Evolutionary conservation across 2,113 vertebrate species (phyloP), one percentile per base, ranked within the genome.

Genomic region (Hucho hucho): DNA sequence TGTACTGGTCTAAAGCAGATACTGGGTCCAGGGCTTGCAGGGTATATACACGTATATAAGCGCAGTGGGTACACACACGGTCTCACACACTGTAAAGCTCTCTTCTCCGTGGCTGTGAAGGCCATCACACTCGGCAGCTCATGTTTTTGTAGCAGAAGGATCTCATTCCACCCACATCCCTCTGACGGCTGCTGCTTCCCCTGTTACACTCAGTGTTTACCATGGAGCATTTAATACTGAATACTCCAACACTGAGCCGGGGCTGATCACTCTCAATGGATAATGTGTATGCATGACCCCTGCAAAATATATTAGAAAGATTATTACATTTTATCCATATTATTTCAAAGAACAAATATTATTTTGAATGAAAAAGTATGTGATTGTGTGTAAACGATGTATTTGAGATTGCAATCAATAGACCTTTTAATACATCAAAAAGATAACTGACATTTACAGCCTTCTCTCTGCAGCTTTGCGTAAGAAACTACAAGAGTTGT

Each of bases 81-180:
- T 63, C 69, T 74, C 72, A 83, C 77, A 84, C 75, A 78, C 66
- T 74, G 78, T 64, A 80, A 86, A 85, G 65, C 68, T 47, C 85
- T 84, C 76, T 78, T 26, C 73, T 74, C 72, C 6, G 74, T 64
- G 76, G 66, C 80, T 85, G 88, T 79, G 73, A 80, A 85, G 81
- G 78, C 71, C 84, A 84, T 90, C 87, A 85, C 75, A 80, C 77
- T 75, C 71, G 78, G 75, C 75, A 83, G 78, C 86, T 91, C 83
- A 80, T 80, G 88, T 90, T 90, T 81, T 61, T 73, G 84, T 86
- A 72, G 69, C 86, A 78, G 69, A 72, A 72, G 84, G 83, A 87
- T 87, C 81, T 82, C 24, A 64, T 84, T 87, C 83, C 37, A 16
- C 58, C 74, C 20, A 59, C 56, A 28, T 59, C 47, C 32, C 32